Conservation (phyloP, 2,888 invertebrate species). For the Teleogryllus oceanicus region DNA sequence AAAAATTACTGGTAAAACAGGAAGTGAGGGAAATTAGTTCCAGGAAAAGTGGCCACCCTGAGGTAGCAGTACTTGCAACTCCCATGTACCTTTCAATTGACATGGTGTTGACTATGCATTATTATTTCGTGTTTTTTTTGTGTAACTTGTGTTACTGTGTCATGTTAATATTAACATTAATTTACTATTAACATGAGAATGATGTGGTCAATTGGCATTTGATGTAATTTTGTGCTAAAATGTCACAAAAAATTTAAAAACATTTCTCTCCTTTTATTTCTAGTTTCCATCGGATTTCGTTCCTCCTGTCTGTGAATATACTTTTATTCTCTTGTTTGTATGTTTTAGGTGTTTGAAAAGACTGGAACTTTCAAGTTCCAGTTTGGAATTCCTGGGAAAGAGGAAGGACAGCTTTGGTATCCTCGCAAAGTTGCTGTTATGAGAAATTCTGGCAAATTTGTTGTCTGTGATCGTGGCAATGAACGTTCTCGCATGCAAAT, state of each 20-base stretch:
- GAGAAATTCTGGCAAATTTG: constrained; percentile 81
- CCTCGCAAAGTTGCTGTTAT: constrained; percentile 93
- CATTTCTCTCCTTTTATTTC: too few species aligned
- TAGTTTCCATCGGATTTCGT: too few species aligned
- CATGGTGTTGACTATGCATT: not conserved
- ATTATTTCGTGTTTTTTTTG: not conserved
- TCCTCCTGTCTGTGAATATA: constrained; percentile 4
- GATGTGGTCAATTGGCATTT: too few species aligned
- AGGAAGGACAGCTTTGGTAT: constrained; percentile 96
- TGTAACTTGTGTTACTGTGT: not conserved
- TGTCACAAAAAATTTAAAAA: too few species aligned
- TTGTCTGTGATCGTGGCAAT: constrained; percentile 96
- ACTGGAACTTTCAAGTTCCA: constrained; percentile 89
- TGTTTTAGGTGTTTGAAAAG: constrained; percentile 82
- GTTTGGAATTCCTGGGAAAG: constrained; percentile 92
- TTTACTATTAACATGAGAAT: too few species aligned
- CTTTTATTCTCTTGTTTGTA: constrained; percentile 28
- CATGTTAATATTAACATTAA: too few species aligned
- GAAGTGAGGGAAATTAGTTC: too few species aligned
- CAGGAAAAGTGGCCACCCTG: too few species aligned
- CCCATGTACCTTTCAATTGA: too few species aligned
- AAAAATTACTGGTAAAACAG: too few species aligned
- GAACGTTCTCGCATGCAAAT: constrained; percentile 97
- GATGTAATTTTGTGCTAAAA: too few species aligned
- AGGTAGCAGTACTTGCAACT: too few species aligned